These are phyloP conservation scores for Diloba caeruleocephala DNA, from an alignment of 2,888 invertebrate species.

Conservation along the genomic window DNA sequence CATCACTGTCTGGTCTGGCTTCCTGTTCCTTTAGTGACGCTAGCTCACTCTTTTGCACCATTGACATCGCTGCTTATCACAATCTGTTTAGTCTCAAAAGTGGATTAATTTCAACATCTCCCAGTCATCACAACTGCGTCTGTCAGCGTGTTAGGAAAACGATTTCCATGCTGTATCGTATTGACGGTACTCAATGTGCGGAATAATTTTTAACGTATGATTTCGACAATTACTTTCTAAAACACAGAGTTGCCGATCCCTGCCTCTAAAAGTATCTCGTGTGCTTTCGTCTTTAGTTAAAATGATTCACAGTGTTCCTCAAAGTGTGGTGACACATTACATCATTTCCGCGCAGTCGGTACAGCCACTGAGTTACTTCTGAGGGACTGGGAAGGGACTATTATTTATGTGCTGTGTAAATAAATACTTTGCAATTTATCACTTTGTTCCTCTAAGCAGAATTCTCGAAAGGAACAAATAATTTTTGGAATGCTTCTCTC, in stretches of 20 bases:
- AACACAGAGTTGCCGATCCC: neutral
- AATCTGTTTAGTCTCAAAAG: too few species aligned
- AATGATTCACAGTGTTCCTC: slow-evolving; percentile 11
- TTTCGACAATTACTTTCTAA: too few species aligned
- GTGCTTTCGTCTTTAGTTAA: neutral
- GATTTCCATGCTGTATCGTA: too few species aligned
- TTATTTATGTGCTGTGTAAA: slow-evolving; percentile 47
- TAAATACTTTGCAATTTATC: slow-evolving; percentile 54
- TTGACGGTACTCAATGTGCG: too few species aligned
- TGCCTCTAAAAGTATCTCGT: neutral
- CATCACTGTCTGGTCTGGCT: too few species aligned
- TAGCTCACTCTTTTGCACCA: too few species aligned
- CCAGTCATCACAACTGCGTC: too few species aligned
- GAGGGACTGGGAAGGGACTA: slow-evolving; percentile 17
- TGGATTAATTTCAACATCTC: too few species aligned
- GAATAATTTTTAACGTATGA: too few species aligned
- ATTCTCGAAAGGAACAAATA: slow-evolving; percentile 19
- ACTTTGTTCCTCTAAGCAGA: slow-evolving; percentile 25
- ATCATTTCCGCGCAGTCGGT: slow-evolving; percentile 37
- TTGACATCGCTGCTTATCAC: too few species aligned
- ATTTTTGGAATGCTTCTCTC: slow-evolving; percentile 19
- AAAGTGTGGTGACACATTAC: slow-evolving; percentile 46
- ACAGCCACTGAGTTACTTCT: slow-evolving; percentile 28
- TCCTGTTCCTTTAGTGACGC: too few species aligned
- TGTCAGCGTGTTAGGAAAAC: too few species aligned